Conservation (phyloP, 2,888 invertebrate genomes). For the Spilarctia lutea region DNA sequence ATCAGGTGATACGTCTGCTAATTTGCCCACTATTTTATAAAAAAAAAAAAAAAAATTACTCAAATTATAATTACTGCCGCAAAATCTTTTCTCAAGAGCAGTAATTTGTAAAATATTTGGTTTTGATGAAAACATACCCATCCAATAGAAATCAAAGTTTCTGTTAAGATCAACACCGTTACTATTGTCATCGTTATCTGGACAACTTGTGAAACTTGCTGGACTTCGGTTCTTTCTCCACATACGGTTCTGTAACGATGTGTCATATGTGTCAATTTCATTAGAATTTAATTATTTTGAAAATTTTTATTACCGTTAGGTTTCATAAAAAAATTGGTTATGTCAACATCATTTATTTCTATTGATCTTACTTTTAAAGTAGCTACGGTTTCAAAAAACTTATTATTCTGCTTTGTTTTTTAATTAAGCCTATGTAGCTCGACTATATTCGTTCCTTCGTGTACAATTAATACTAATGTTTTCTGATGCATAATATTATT, state of each 20-base stretch:
- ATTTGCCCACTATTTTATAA: too few relatives aligned
- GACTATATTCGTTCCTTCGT: too few relatives aligned
- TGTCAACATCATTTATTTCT: background rate
- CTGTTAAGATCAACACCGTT: constrained; percentile 78
- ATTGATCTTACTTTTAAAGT: too few relatives aligned
- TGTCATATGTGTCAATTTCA: background rate
- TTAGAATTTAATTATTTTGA: background rate
- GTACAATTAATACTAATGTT: too few relatives aligned
- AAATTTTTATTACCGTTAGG: background rate
- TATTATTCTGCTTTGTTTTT: too few relatives aligned
- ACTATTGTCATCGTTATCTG: constrained; percentile 68
- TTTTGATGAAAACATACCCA: constrained; percentile 61
- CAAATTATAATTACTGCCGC: too few relatives aligned
- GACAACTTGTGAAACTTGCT: constrained; percentile 57
- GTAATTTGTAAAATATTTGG: background rate
- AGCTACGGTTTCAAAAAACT: too few relatives aligned
- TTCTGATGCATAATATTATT: background rate
- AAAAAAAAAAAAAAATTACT: too few relatives aligned
- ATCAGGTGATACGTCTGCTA: too few relatives aligned
- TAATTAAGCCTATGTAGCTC: background rate
- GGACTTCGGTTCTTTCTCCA: constrained; percentile 89
- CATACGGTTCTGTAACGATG: constrained; percentile 88
- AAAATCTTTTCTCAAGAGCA: background rate
- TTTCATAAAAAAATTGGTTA: background rate
- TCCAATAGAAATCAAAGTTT: constrained; percentile 75